A percentile compares a stretch with the other conserved stretches of the same genome.
Conservation (phyloP, 2,113 vertebrate genomes). For the Pangasianodon gigas region DNA sequence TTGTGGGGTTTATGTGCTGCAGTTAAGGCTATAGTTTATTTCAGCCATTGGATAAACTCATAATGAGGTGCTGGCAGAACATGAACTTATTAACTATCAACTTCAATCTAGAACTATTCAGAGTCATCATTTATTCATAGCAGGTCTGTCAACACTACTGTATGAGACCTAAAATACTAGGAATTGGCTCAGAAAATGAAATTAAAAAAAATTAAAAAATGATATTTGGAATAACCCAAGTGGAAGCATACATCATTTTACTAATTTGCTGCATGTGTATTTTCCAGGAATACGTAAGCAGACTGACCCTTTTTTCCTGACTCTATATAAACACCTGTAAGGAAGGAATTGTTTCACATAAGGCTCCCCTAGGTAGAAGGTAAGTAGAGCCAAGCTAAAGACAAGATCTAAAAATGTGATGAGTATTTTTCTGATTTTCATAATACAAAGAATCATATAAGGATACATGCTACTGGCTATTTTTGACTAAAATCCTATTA, state of each 20-base stretch:
- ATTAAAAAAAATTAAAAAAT: too few species aligned
- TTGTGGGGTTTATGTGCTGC: too few species aligned
- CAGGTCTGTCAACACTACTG: not conserved
- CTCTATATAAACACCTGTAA: slow-evolving; percentile 2
- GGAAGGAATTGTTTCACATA: not conserved
- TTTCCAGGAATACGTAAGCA: not conserved
- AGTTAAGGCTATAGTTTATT: too few species aligned
- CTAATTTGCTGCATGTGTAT: not conserved
- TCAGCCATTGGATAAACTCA: too few species aligned
- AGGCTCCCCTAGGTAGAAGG: not conserved
- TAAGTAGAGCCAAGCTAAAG: not conserved
- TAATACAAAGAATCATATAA: not conserved
- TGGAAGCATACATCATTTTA: not conserved
- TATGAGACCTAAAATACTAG: not conserved
- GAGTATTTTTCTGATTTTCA: not conserved
- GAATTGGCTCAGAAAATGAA: not conserved
- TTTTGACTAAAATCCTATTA: not conserved
- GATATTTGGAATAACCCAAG: too few species aligned
- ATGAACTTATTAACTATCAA: not conserved
- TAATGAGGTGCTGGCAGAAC: too few species aligned
- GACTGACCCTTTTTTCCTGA: not conserved
- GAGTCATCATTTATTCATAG: not conserved
- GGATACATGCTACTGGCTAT: not conserved
- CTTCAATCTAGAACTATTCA: not conserved
- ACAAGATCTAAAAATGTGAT: not conserved